Evolutionary conservation across 1,140 invertebrate species (phyloP).

Genomic region (Drosophila tropicalis): DNA sequence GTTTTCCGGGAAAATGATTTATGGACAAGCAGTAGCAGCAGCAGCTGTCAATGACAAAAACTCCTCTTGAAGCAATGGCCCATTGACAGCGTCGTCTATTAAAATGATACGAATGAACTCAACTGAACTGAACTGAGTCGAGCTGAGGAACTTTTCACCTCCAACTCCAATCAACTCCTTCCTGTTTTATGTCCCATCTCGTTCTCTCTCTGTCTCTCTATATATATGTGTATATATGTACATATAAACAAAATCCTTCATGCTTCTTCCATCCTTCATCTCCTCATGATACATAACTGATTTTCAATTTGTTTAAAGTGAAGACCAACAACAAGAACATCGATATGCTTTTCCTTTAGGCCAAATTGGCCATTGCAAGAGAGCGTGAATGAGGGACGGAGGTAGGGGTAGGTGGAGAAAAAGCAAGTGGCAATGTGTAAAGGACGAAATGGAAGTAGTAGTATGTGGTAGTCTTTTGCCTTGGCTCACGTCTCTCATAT

Average conservation of each 20-base stretch:
- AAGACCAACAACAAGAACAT: slow-evolving; percentile 17
- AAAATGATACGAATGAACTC: slow-evolving; percentile 22
- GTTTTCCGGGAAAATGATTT: slow-evolving; percentile 76
- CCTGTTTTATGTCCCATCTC: not conserved
- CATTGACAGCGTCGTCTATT: slow-evolving; percentile 22
- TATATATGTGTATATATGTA: not conserved
- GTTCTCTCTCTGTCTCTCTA: not conserved
- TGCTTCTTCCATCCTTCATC: not conserved
- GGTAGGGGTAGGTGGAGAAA: no score
- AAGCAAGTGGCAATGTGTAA: slow-evolving; percentile 9
- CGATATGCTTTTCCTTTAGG: slow-evolving; percentile 9
- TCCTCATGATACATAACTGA: slow-evolving; percentile 33
- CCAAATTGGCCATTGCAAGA: slow-evolving; percentile 10
- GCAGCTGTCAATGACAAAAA: slow-evolving; percentile 56
- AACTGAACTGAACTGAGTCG: not conserved
- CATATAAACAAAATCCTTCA: not conserved
- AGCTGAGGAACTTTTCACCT: slow-evolving; percentile 3
- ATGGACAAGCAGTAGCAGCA: slow-evolving; percentile 62
- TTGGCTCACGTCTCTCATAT: slow-evolving; percentile 52
- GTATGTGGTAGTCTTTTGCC: not conserved
- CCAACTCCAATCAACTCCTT: not conserved
- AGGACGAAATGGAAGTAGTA: slow-evolving; percentile 14
- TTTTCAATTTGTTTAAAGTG: slow-evolving; percentile 56
- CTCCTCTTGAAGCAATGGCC: slow-evolving; percentile 8
- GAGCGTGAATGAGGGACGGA: no score